These are phyloP conservation scores for Allobates femoralis DNA, from an alignment of 2,797 vertebrate genomes.

Conservation along the genomic window DNA sequence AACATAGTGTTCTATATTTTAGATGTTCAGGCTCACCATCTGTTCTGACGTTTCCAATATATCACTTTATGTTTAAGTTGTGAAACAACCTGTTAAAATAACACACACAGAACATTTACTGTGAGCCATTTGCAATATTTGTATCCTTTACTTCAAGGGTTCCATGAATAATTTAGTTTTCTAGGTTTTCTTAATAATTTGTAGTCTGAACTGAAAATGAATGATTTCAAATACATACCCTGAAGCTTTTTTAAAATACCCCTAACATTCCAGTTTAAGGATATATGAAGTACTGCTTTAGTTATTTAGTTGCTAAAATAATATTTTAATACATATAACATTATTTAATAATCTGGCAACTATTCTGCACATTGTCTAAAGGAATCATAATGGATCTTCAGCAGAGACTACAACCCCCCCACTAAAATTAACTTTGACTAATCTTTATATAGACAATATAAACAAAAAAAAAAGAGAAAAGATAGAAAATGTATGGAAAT, in stretches of 20 bases:
- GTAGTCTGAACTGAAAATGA: not conserved
- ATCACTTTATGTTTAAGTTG: constrained; percentile 22
- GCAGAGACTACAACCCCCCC: no score
- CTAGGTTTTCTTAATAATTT: constrained; percentile 19
- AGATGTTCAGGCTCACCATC: constrained; percentile 26
- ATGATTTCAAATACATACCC: not conserved
- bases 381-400: no score
- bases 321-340: no score
- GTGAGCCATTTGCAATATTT: constrained; percentile 12
- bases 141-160: not conserved
- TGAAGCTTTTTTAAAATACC: not conserved
- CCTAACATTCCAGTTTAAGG: not conserved
- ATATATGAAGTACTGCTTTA: no score
- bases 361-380: no score
- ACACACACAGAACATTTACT: constrained; percentile 4
- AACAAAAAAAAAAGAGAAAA: no score
- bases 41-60: constrained; percentile 43
- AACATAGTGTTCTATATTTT: constrained; percentile 6
- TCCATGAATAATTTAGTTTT: constrained; percentile 27
- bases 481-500: no score
- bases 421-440: no score
- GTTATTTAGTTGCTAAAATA: no score
- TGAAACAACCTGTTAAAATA: constrained; percentile 30
- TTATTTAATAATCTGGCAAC: no score
- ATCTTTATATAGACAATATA: no score